Conservation (phyloP, 1,140 invertebrate species). For the Thrips palmi region DNA sequence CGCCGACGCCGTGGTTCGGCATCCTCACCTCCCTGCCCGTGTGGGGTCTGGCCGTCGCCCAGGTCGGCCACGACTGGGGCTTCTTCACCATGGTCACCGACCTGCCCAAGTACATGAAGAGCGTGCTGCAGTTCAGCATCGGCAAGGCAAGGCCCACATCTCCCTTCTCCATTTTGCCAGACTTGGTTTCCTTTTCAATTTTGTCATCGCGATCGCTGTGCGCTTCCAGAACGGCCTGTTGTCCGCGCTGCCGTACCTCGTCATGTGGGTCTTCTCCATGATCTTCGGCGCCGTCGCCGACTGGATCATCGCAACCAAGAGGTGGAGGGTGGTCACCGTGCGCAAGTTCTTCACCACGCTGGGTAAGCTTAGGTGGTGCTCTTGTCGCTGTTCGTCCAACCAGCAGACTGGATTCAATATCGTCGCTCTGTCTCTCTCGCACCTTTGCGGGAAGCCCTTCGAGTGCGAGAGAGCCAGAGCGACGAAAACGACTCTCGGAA, state of each 20-base stretch:
- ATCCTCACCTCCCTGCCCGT: slow-evolving; percentile 44
- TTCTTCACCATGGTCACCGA: slow-evolving; percentile 69
- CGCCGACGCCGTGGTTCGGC: slow-evolving; percentile 35
- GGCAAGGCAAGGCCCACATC: slow-evolving; percentile 28
- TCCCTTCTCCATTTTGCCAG: not conserved
- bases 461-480: too few species aligned
- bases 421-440: too few species aligned
- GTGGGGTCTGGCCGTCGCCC: slow-evolving; percentile 40
- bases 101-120: slow-evolving; percentile 46
- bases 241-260: slow-evolving; percentile 36
- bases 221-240: slow-evolving; percentile 32
- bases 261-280: slow-evolving; percentile 42
- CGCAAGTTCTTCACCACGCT: slow-evolving; percentile 40
- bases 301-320: slow-evolving; percentile 30
- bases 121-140: slow-evolving; percentile 43
- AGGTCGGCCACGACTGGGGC: slow-evolving; percentile 82
- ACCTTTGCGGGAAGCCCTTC: too few species aligned
- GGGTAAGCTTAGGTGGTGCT: slow-evolving; percentile 30
- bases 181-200: not conserved
- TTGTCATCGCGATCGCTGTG: not conserved
- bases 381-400: too few species aligned
- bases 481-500: too few species aligned
- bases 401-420: too few species aligned
- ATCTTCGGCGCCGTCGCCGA: slow-evolving; percentile 36
- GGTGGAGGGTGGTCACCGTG: slow-evolving; percentile 31